These are phyloP conservation scores for Cacoxenus indagator DNA, from an alignment of 2,888 invertebrate species.

Conservation along the genomic window DNA sequence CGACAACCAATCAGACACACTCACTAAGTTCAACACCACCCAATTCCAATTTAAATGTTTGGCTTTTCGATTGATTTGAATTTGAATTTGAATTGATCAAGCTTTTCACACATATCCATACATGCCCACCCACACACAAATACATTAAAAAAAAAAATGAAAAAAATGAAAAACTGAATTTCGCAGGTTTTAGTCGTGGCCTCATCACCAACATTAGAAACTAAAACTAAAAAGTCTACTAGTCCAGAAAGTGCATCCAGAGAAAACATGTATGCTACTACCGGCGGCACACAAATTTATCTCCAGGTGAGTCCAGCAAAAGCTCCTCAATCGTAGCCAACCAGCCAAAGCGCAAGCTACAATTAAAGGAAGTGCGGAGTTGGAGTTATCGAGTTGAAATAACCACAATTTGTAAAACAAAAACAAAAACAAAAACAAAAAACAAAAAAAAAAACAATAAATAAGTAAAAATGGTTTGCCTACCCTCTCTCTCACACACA, in stretches of 20 bases:
- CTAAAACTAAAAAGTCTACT: conserved; percentile 68
- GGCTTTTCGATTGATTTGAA: too few relatives aligned
- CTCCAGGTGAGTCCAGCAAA: conserved; percentile 69
- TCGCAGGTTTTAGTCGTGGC: conserved; percentile 70
- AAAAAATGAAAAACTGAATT: conserved; percentile 43
- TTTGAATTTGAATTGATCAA: not conserved
- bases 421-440: not conserved
- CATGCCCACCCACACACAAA: too few relatives aligned
- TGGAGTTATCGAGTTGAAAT: not conserved
- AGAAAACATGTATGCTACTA: conserved; percentile 69
- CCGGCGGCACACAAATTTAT: conserved; percentile 72
- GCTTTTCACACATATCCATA: too few relatives aligned
- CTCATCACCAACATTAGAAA: conserved; percentile 54
- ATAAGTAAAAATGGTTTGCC: not conserved
- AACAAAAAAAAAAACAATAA: conserved; percentile 1
- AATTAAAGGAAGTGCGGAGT: not conserved
- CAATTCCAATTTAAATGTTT: too few relatives aligned
- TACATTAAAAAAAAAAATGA: conserved; percentile 27
- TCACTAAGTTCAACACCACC: too few relatives aligned
- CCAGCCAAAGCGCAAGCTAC: not conserved
- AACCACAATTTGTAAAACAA: not conserved
- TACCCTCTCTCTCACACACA: not conserved
- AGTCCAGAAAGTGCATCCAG: conserved; percentile 35
- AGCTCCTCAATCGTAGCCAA: not conserved
- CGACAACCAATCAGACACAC: too few relatives aligned